Base-by-base conservation (phyloP, 2,113 vertebrate species). In the Trogon surrucura region DNA sequence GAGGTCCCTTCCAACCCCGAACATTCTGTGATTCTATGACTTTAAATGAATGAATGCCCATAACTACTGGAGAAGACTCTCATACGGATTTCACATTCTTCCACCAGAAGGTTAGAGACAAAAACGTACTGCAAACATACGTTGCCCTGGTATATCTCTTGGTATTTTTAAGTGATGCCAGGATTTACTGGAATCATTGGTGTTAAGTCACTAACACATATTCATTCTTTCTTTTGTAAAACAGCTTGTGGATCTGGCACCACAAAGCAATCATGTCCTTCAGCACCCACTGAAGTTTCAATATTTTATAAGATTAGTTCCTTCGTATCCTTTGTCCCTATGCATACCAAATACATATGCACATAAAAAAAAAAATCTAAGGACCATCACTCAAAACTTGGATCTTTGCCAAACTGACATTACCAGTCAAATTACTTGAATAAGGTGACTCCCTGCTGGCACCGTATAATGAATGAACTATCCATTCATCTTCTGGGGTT, bases 201-300 rank as follows among this genome's bases (percentile, higher is more conserved):
- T 41, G 41, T 78, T 16, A 75, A 64, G 26, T 74, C 30, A 88
- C 9, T 22, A 34, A 53, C 17, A 82, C 0, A 0, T 56, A 79
- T 15, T 75, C 13, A 27, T 58, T 48, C 19, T 53, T 70, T 48
- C 29, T 65, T 75, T 53, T 47, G 19, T 34, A 85, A 93, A 41
- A 41, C 25, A 57, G 21, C 15, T 12, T 44, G 30, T 2, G 10
- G 50, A 80, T 0, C 1, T 25, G 13, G 32, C 0, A 0, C 27
- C 67, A 70, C 41, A 71, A 86, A 90, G 25, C 64, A 83, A n/a
- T 44, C 22, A 74, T 69, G 9, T 77, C 17, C 22, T 34, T n/a
- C 72, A 84, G 38, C 27, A 70, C 6, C 6, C 26, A 47, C 1
- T 0, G 0, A 89, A 80, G 11, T 25, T 75, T 54, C 30, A 38